Evolutionary conservation across 1,140 invertebrate species (phyloP), one percentile per base, ranked within the genome.

Genomic region (Aricia agestis): DNA sequence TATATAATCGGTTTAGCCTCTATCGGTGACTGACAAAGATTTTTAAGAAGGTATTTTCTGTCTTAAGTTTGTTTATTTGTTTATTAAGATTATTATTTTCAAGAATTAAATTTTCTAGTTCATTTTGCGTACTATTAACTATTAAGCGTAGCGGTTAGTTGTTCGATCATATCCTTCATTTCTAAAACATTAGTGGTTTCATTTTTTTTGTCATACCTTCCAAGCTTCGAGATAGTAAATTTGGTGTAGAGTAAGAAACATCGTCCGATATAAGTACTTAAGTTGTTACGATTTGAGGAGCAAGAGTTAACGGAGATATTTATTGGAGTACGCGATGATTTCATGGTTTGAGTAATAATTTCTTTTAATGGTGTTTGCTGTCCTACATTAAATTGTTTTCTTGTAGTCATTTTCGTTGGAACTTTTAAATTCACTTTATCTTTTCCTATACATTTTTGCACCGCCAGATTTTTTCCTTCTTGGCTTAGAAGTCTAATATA

Each of bases 81-180:
- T 25, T 66, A 31, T 13, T 17, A 66, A 31, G 32, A 2, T 32
- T 18, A n/a, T 66, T 66, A 13, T 66, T 66, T 66, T 66, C 63
- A 5, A 66, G 3, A 1, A 66, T 66, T 66, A 66, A 3, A 58
- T 67, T 52, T 19, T 61, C 41, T 10, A 66, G 65, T 25, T 66
- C 63, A 66, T 66, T 66, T 25, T 66, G 25, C 10, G 63, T 36
- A 25, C 25, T 66, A 2, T 31, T 25, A 25, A 25, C 25, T 66
- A 2, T 31, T 25, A 25, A 31, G 25, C 9, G 63, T 32, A 7
- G 6, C 25, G 25, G 63, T 66, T n/a, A 32, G 25, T 10, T 66
- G 63, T 15, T 18, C 10, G 25, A 32, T 31, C 19, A 25, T 66
- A 68, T 61, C 69, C 67, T 25, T 36, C 68, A 69, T 66, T 66